Percentiles rank a stretch among this genome's conserved stretches.
These are phyloP conservation scores for Andrena fulva DNA, from an alignment of 2,888 invertebrate genomes.

Conservation along the genomic window DNA sequence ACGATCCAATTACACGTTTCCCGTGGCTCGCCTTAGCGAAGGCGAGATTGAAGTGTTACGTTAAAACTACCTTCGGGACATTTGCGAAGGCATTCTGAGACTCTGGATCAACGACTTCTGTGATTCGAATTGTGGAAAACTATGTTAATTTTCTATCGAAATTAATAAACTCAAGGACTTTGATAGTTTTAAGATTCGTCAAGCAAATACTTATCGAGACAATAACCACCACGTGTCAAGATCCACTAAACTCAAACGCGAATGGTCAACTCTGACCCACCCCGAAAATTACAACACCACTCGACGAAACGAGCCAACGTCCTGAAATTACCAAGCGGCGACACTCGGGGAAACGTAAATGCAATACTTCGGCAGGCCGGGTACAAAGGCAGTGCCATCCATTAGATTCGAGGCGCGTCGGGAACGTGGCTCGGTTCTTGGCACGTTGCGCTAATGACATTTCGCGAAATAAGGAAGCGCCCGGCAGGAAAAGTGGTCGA, in stretches of 20 bases:
- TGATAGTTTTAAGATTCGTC: background rate
- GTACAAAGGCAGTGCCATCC: conserved; percentile 17
- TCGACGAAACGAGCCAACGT: background rate
- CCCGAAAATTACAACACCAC: background rate
- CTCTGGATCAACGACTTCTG: background rate
- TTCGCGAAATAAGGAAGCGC: conserved; percentile 40
- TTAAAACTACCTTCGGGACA: background rate
- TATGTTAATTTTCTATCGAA: background rate
- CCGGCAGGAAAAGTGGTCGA: conserved; percentile 17
- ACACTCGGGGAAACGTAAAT: conserved; percentile 21
- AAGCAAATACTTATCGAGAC: too few relatives aligned
- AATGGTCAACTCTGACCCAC: background rate
- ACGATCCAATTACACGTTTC: conserved; percentile 43
- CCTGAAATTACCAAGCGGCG: background rate
- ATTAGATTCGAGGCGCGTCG: conserved; percentile 16
- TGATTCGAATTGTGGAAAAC: background rate
- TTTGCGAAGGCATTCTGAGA: background rate
- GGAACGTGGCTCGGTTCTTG: conserved; percentile 2
- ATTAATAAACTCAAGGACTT: background rate
- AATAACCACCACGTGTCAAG: too few relatives aligned
- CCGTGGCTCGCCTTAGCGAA: background rate
- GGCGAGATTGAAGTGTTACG: background rate
- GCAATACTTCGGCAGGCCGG: conserved; percentile 32
- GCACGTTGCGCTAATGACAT: conserved; percentile 43
- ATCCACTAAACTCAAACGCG: background rate